Conservation (phyloP, 2,888 invertebrate species). For the Octonoba sinensis region DNA sequence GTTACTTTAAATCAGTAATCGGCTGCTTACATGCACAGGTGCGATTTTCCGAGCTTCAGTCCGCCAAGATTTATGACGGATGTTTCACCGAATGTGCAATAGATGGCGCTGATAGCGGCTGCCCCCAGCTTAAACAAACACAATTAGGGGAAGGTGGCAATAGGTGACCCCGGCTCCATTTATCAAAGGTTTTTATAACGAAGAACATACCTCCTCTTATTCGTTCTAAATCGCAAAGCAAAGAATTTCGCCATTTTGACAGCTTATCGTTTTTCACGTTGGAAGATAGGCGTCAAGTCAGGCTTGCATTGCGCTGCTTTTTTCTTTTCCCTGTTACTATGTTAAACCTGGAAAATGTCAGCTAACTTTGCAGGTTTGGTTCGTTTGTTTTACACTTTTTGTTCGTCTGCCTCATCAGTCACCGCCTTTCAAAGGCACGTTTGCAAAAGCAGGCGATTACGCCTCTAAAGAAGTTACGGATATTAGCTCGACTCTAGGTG, state of each 20-base stretch:
- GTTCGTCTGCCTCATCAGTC: too few relatives aligned
- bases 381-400: not conserved
- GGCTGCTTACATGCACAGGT: slow-evolving; percentile 20
- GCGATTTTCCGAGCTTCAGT: slow-evolving; percentile 20
- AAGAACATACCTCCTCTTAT: slow-evolving; percentile 30
- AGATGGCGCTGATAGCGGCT: slow-evolving; percentile 63
- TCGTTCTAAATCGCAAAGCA: slow-evolving; percentile 43
- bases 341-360: slow-evolving; percentile 38
- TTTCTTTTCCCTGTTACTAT: slow-evolving; percentile 19
- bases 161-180: slow-evolving; percentile 55
- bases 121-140: slow-evolving; percentile 61
- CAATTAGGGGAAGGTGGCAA: slow-evolving; percentile 63
- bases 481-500: too few relatives aligned
- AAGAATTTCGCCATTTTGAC: slow-evolving; percentile 63
- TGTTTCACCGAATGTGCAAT: slow-evolving; percentile 58
- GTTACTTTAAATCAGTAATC: not conserved
- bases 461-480: too few relatives aligned
- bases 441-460: too few relatives aligned
- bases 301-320: slow-evolving; percentile 2
- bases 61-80: slow-evolving; percentile 55
- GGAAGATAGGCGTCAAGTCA: slow-evolving; percentile 23
- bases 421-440: too few relatives aligned
- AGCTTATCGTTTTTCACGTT: slow-evolving; percentile 59
- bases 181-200: slow-evolving; percentile 60
- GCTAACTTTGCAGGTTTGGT: slow-evolving; percentile 20